These are phyloP conservation scores for Ormyrus rosae DNA, from an alignment of 2,888 invertebrate genomes.

Conservation along the genomic window DNA sequence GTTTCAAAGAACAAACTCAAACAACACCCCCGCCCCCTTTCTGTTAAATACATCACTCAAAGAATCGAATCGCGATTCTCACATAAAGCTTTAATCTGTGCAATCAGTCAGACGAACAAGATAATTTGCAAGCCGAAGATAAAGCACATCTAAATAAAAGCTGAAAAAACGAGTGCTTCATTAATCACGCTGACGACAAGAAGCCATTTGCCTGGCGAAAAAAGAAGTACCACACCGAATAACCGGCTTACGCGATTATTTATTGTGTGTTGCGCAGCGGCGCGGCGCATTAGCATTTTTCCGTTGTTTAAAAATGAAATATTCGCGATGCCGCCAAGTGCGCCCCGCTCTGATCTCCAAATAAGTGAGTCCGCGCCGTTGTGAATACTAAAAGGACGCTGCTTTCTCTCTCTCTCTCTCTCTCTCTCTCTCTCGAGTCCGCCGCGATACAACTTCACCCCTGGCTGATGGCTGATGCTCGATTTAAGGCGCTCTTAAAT, in stretches of 20 bases:
- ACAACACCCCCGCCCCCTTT: too few relatives aligned
- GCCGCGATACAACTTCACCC: too few relatives aligned
- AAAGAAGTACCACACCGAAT: not conserved
- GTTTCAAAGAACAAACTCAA: too few relatives aligned
- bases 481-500: too few relatives aligned
- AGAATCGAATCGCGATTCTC: too few relatives aligned
- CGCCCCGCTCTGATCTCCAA: slow-evolving; percentile 72
- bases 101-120: too few relatives aligned
- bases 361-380: slow-evolving; percentile 74
- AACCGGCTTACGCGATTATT: slow-evolving; percentile 70
- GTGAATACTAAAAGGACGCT: slow-evolving; percentile 70
- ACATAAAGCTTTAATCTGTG: too few relatives aligned
- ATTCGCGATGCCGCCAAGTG: slow-evolving; percentile 63
- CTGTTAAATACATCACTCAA: too few relatives aligned
- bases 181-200: slow-evolving; percentile 65
- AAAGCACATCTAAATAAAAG: not conserved
- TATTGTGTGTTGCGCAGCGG: slow-evolving; percentile 71
- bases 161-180: not conserved
- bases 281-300: slow-evolving; percentile 75
- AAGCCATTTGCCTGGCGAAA: slow-evolving; percentile 65
- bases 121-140: not conserved
- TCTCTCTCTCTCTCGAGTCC: too few relatives aligned
- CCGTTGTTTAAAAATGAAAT: slow-evolving; percentile 76
- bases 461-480: too few relatives aligned
- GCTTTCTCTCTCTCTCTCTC: too few relatives aligned